Percentiles rank a stretch among this genome's conserved stretches.
Conservation (phyloP, 2,888 invertebrate species). For the Tanytarsus gracilentus region DNA sequence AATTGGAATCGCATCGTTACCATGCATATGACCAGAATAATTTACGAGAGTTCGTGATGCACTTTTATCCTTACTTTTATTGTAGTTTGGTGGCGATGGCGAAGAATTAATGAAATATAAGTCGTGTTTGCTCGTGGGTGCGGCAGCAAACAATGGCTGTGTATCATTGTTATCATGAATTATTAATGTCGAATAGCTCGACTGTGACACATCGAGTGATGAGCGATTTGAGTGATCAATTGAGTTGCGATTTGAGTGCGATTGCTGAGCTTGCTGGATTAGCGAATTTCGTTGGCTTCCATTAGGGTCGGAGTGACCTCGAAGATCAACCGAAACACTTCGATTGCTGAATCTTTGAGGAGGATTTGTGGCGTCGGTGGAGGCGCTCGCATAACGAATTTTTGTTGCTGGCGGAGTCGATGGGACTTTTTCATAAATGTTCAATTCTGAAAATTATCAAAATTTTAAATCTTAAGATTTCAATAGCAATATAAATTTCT, state of each 20-base stretch:
- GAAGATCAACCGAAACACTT: constrained; percentile 31
- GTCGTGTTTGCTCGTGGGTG: constrained; percentile 6
- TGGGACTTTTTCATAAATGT: constrained; percentile 26
- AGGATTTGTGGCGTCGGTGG: constrained; percentile 5
- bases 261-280: constrained; percentile 18
- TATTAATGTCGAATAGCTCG: constrained; percentile 74
- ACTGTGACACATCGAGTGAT: constrained; percentile 63
- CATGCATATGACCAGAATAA: constrained; percentile 1
- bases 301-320: constrained; percentile 1
- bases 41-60: constrained; percentile 18
- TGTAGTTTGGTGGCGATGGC: constrained; percentile 27
- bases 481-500: no score
- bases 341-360: constrained; percentile 31
- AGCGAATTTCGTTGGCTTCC: constrained; percentile 21
- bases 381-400: neutral
- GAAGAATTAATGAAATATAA: constrained; percentile 25
- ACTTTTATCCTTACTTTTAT: constrained; percentile 12
- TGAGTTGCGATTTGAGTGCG: constrained; percentile 54
- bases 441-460: constrained; percentile 12
- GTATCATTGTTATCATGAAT: constrained; percentile 52
- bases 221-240: constrained; percentile 53
- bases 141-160: constrained; percentile 9
- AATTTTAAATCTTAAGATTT: neutral
- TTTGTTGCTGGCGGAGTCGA: constrained; percentile 1
- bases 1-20: constrained; percentile 49